These are phyloP conservation scores for Candoia aspera DNA, from an alignment of 2,113 vertebrate genomes.

Conservation along the genomic window DNA sequence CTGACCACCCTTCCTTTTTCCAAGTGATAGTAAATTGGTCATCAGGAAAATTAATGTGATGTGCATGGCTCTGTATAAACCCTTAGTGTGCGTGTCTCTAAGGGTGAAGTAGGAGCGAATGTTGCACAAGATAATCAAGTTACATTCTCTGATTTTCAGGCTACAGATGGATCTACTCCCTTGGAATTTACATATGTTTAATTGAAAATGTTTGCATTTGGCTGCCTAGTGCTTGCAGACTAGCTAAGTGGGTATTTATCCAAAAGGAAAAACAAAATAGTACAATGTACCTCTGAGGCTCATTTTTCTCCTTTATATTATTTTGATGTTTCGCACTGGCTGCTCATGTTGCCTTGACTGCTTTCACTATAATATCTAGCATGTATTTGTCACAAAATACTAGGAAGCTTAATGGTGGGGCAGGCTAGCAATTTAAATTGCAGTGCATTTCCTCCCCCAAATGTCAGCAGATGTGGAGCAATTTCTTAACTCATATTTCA, in stretches of 20 bases:
- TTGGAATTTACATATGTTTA: conserved; percentile 1
- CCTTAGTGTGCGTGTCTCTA: background rate
- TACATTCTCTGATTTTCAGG: background rate
- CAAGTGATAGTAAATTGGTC: background rate
- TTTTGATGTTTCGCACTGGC: background rate
- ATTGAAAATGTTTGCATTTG: background rate
- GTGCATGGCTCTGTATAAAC: background rate
- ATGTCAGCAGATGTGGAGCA: too few species aligned
- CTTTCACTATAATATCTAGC: too few species aligned
- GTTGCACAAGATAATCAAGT: background rate
- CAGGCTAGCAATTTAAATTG: background rate
- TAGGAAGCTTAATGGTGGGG: background rate
- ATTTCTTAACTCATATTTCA: background rate
- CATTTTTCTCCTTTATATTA: background rate
- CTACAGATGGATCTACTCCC: background rate
- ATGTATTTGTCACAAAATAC: background rate
- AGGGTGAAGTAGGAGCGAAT: background rate
- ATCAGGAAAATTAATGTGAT: background rate
- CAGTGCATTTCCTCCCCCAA: background rate
- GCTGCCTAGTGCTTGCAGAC: background rate
- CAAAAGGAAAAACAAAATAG: background rate
- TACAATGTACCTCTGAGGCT: background rate
- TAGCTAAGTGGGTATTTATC: background rate
- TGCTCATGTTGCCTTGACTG: background rate
- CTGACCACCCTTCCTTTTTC: background rate